These are phyloP conservation scores for Sebastes wilsoni DNA, from an alignment of 2,797 vertebrate genomes.

Conservation along the genomic window DNA sequence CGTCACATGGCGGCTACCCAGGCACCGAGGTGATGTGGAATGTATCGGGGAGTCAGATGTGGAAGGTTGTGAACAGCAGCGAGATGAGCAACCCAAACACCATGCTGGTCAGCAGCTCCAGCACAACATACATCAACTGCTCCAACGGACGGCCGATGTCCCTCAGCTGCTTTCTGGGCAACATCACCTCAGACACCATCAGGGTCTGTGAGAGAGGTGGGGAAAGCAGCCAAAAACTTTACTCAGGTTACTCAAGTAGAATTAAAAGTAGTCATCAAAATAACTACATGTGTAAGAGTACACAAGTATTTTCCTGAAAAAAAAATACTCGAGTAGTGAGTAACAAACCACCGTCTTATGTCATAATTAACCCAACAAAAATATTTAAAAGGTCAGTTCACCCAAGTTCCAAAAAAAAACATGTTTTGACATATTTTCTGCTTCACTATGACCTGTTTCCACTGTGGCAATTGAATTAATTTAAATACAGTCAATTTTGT, in stretches of 20 bases:
- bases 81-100: not conserved
- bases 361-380: not conserved
- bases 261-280: not conserved
- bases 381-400: not conserved
- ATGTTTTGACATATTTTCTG: not conserved
- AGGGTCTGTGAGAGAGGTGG: conserved; percentile 42
- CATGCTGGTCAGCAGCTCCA: conserved; percentile 24
- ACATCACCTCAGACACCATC: not conserved
- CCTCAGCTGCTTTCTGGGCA: conserved; percentile 46
- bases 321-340: not conserved
- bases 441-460: not conserved
- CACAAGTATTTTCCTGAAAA: not conserved
- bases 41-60: rapidly evolving
- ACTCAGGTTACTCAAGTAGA: not conserved
- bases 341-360: rapidly evolving
- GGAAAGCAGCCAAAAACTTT: not conserved
- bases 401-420: not conserved
- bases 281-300: not conserved
- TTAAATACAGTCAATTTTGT: not conserved
- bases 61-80: not conserved
- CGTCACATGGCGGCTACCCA: conserved; percentile 53
- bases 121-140: conserved; percentile 45
- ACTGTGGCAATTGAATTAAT: not conserved
- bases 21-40: not conserved
- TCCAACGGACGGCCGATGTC: not conserved